These are phyloP conservation scores for Ceratina australensis DNA, from an alignment of 1,140 invertebrate species.

Conservation along the genomic window DNA sequence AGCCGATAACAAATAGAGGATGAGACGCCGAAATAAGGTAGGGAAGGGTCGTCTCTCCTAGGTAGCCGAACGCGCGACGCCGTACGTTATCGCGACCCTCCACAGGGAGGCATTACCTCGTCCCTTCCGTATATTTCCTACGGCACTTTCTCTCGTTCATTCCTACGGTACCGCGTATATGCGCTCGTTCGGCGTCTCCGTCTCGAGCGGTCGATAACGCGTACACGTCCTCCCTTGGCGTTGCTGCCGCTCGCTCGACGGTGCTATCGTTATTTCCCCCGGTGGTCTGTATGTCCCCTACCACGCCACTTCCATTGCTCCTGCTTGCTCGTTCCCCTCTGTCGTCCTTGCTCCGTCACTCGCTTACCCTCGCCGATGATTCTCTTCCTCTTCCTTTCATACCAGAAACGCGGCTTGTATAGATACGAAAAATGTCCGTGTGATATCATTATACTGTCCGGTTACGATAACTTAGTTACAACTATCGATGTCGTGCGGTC, in stretches of 20 bases:
- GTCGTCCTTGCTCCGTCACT: conserved; percentile 42
- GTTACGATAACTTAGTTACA: no score
- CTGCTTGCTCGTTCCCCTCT: conserved; percentile 41
- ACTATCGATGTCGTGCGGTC: neutral
- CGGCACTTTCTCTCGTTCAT: conserved; percentile 37
- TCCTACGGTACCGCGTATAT: conserved; percentile 23
- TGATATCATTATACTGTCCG: conserved; percentile 24
- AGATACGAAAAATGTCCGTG: conserved; percentile 18
- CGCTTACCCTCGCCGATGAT: conserved; percentile 38
- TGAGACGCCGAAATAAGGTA: conserved; percentile 38
- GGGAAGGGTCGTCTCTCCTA: conserved; percentile 33
- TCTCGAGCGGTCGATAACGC: conserved; percentile 71
- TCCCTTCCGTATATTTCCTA: conserved; percentile 59
- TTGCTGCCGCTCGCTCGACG: conserved; percentile 58
- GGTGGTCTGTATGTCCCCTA: conserved; percentile 58
- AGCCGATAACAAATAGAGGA: conserved; percentile 33
- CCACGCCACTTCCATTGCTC: conserved; percentile 31
- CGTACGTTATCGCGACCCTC: conserved; percentile 59
- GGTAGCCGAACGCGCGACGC: conserved; percentile 42
- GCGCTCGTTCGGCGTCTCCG: conserved; percentile 61
- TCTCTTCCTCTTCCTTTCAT: neutral
- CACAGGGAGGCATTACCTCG: conserved; percentile 46
- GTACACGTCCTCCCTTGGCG: conserved; percentile 67
- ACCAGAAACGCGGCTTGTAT: neutral
- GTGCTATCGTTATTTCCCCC: conserved; percentile 69